Conservation (phyloP, 2,888 invertebrate genomes). For the Thymelicus sylvestris region DNA sequence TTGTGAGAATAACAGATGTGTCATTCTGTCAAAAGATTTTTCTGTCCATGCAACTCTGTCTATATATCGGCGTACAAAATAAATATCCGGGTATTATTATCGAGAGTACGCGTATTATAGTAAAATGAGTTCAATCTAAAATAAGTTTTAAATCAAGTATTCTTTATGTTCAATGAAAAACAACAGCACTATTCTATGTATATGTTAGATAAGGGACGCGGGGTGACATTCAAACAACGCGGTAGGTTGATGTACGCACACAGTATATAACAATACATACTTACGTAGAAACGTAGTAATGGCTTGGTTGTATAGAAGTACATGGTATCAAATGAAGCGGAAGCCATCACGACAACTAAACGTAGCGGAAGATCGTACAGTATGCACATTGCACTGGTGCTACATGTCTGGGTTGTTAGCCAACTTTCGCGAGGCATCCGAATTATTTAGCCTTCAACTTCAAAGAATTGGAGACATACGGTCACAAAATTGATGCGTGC, state of each 20-base stretch:
- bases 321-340: slow-evolving; percentile 40
- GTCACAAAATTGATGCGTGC: background rate
- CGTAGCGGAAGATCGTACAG: slow-evolving; percentile 40
- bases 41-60: too few species aligned
- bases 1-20: too few species aligned
- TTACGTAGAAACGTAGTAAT: background rate
- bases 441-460: slow-evolving; percentile 64
- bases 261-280: too few species aligned
- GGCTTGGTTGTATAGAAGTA: background rate
- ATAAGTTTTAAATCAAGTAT: too few species aligned
- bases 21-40: too few species aligned
- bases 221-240: too few species aligned
- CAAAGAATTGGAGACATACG: slow-evolving; percentile 48
- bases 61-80: too few species aligned
- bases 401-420: slow-evolving; percentile 58
- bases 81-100: too few species aligned
- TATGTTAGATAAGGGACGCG: too few species aligned
- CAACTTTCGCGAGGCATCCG: slow-evolving; percentile 62
- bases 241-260: too few species aligned
- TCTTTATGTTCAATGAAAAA: background rate
- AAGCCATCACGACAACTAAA: slow-evolving; percentile 54
- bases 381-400: slow-evolving; percentile 44
- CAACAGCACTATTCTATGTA: background rate
- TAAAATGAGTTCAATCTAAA: too few species aligned
- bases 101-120: too few species aligned